Evolutionary conservation across 2,888 invertebrate species (phyloP), one percentile per base, ranked within the genome.

Genomic region (Axea sp.): DNA sequence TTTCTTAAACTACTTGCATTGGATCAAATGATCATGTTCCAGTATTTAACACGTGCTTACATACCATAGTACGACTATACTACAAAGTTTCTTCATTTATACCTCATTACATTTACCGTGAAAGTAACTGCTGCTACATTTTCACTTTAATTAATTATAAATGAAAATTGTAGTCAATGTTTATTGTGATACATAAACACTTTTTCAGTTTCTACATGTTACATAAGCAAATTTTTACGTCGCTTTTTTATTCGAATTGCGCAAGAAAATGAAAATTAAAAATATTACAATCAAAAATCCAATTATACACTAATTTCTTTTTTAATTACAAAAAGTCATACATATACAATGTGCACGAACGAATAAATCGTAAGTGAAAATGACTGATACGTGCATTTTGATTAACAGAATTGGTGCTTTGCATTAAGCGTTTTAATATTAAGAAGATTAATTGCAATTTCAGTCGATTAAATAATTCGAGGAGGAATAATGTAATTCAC

Each of bases 1-100:
- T n/a, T n/a, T n/a, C n/a, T n/a, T n/a, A 31, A 6, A 31, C 6
- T 31, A 12, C 31, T 11, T 6, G 1, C 6, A 43, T 30, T 35
- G 9, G 37, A 47, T 37, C 14, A 37, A 60, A 45, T 47, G 30
- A 35, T 37, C 37, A 47, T 19, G 43, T 43, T 35, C 17, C 43
- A 53, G 5, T 30, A 45, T 45, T 65, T 65, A 53, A 17, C 64
- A 65, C 53, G 53, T 53, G 64, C 45, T 65, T 65, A 45, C 17
- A 35, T 7, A 65, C 53, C 49, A 43, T 64, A 33, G n/a, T 43
- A 26, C 6, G 11, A 14, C 9, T 24, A 24, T 11, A 15, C 30
- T 43, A n/a, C n/a, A n/a, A n/a, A n/a, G n/a, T 14, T 19, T 39
- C 41, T 65, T 65, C 53, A 35, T 53, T 65, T 65, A 33, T 17